Evolutionary conservation across 2,888 invertebrate species (phyloP).

Genomic region (Melanargia galathea): DNA sequence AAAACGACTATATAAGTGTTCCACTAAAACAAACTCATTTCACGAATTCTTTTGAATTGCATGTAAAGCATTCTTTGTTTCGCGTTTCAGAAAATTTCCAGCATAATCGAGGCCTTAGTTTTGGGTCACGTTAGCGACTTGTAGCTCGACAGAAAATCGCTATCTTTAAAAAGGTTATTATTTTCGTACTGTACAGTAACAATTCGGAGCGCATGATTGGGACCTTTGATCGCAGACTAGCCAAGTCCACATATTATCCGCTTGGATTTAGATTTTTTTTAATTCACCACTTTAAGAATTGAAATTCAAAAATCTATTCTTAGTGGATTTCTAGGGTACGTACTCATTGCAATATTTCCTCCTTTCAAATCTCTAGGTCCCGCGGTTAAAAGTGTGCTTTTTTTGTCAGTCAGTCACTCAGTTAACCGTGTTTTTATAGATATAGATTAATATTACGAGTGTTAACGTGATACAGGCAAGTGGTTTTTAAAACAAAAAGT

Average conservation of each 20-base stretch:
- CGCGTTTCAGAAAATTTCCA: neutral
- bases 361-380: too few species aligned
- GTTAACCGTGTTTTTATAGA: neutral
- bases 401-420: neutral
- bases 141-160: neutral
- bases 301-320: too few species aligned
- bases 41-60: neutral
- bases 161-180: neutral
- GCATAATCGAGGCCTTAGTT: neutral
- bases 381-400: too few species aligned
- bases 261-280: too few species aligned
- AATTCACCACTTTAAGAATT: too few species aligned
- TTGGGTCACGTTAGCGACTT: neutral
- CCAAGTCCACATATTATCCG: too few species aligned
- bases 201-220: too few species aligned
- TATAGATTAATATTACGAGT: too few species aligned
- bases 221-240: too few species aligned
- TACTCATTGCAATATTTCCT: too few species aligned
- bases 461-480: too few species aligned
- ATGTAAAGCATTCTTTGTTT: slow-evolving; percentile 7
- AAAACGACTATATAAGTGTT: neutral
- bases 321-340: too few species aligned
- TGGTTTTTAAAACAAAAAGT: neutral
- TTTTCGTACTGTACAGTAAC: neutral
- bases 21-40: slow-evolving; percentile 4